Conservation (phyloP, 2,113 vertebrate genomes). For the Dinomys branickii region DNA sequence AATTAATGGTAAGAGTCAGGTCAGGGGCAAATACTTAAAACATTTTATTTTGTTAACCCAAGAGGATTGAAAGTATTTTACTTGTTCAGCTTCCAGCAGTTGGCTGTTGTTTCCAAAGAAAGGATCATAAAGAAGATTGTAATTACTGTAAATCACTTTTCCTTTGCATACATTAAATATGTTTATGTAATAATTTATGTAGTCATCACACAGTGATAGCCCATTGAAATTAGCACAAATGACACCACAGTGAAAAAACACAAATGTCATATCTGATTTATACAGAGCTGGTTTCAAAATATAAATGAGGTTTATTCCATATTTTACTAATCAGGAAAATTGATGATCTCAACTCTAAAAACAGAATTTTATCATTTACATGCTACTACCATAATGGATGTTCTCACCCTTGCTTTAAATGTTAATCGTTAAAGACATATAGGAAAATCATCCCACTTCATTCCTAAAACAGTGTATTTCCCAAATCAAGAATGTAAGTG, state of each 20-base stretch:
- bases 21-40: not conserved
- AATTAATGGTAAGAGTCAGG: not conserved
- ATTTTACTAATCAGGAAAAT: not conserved
- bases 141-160: constrained; percentile 12
- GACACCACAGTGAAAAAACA: not conserved
- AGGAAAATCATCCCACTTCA: not conserved
- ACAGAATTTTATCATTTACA: not conserved
- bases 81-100: not conserved
- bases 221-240: not conserved
- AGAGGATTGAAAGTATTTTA: not conserved
- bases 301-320: not conserved
- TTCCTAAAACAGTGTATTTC: constrained; percentile 23
- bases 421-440: constrained; percentile 16
- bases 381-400: not conserved
- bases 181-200: not conserved
- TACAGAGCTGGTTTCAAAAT: not conserved
- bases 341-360: constrained; percentile 2
- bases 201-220: not conserved
- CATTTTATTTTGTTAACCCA: constrained; percentile 34
- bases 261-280: not conserved
- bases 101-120: not conserved
- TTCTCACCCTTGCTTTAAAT: constrained; percentile 8
- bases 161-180: constrained; percentile 8
- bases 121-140: not conserved
- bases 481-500: constrained; percentile 47